These are phyloP conservation scores for Agrotis ipsilon DNA, from an alignment of 2,888 invertebrate species.

Conservation along the genomic window DNA sequence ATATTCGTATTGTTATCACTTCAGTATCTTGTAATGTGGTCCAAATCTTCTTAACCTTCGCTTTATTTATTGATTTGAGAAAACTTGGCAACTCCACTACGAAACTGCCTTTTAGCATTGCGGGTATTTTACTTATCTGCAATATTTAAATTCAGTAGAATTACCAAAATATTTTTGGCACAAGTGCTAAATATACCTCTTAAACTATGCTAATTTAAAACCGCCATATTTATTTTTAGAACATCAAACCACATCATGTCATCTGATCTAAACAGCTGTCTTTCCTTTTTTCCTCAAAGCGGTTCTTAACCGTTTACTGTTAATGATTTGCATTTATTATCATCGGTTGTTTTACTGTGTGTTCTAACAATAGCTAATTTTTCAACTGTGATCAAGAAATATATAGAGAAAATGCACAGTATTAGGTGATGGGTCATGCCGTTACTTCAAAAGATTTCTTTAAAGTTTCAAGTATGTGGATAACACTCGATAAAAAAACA, in stretches of 20 bases:
- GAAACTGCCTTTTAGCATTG: constrained; percentile 7
- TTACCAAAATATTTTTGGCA: constrained; percentile 19
- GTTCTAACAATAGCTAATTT: constrained; percentile 33
- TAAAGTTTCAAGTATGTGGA: too few species aligned
- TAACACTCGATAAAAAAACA: too few species aligned
- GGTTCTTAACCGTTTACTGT: constrained; percentile 9
- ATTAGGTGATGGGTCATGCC: constrained; percentile 6
- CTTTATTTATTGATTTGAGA: constrained; percentile 19
- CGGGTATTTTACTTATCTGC: constrained; percentile 14
- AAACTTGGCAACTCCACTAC: constrained; percentile 23
- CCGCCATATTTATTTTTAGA: background rate
- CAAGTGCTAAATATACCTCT: background rate
- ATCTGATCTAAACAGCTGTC: background rate
- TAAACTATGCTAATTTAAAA: background rate
- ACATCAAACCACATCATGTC: background rate
- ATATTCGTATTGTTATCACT: too few species aligned
- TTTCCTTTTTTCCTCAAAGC: constrained; percentile 1
- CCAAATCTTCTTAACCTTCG: background rate
- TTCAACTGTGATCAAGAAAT: constrained; percentile 21
- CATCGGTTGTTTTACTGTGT: background rate
- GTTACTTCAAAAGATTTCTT: constrained; percentile 18
- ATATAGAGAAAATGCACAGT: constrained; percentile 14
- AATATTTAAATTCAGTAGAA: constrained; percentile 8
- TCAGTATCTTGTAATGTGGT: background rate
- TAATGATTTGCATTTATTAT: constrained; percentile 2